phyloP scores from a whole-genome alignment of 2,888 invertebrate species.

The Nephrotoma appendiculata region DNA sequence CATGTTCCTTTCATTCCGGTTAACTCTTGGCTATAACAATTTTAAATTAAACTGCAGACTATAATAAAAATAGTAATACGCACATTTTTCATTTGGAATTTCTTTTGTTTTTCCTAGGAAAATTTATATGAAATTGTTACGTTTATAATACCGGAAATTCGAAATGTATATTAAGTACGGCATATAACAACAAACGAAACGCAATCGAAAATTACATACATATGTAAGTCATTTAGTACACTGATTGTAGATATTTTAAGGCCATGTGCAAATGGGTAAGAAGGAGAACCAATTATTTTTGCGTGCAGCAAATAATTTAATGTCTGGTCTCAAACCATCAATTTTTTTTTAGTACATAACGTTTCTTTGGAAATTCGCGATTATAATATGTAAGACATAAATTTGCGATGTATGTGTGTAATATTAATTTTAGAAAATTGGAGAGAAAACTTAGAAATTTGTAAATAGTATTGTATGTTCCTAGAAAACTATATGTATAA shows the following conservation, averaged over 20 bases:
- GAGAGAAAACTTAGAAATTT: not conserved
- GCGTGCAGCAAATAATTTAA: not conserved
- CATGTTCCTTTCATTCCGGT: not conserved
- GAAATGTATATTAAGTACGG: not conserved
- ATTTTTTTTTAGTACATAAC: not conserved
- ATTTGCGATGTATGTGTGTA: not conserved
- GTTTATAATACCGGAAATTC: not conserved
- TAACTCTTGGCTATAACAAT: not conserved
- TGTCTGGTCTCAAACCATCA: not conserved
- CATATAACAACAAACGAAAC: not conserved
- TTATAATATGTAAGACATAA: not conserved
- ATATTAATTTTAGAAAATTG: not conserved
- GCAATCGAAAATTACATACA: not conserved
- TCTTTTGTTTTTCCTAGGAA: not conserved
- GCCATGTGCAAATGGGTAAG: not conserved
- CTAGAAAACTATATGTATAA: not conserved
- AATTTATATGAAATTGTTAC: not conserved
- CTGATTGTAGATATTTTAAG: not conserved
- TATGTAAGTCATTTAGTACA: not conserved
- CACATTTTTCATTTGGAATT: not conserved
- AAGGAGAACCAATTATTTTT: not conserved
- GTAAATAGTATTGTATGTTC: not conserved
- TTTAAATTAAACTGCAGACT: not conserved
- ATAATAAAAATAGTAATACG: not conserved
- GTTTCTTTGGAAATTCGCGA: not conserved